These are phyloP conservation scores for Strigamia transsilvanica DNA, from an alignment of 2,888 invertebrate species.

Conservation along the genomic window DNA sequence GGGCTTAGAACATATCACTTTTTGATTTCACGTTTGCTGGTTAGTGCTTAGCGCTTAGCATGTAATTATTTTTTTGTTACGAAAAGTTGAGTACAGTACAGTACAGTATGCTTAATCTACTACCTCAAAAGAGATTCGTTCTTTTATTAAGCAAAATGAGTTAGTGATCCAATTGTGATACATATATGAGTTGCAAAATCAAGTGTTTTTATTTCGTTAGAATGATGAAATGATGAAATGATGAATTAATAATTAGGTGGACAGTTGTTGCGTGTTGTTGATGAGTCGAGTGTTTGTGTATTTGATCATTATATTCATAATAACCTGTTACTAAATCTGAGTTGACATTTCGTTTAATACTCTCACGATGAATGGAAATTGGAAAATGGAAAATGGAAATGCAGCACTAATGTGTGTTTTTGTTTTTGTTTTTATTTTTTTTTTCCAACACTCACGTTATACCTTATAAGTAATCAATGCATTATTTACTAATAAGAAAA, in stretches of 20 bases:
- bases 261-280: slow-evolving; percentile 16
- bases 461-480: too few relatives aligned
- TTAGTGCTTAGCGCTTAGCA: too few relatives aligned
- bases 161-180: slow-evolving; percentile 43
- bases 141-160: not conserved
- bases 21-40: not conserved
- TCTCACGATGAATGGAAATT: not conserved
- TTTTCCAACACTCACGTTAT: too few relatives aligned
- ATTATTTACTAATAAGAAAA: too few relatives aligned
- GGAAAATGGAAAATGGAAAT: too few relatives aligned
- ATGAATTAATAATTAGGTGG: not conserved
- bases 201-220: slow-evolving; percentile 3
- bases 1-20: too few relatives aligned
- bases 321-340: not conserved
- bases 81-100: not conserved
- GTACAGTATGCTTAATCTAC: not conserved
- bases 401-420: too few relatives aligned
- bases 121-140: slow-evolving; percentile 36
- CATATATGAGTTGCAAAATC: slow-evolving; percentile 3
- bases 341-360: slow-evolving; percentile 3
- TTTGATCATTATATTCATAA: slow-evolving; percentile 12
- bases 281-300: slow-evolving; percentile 36
- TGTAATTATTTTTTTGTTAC: not conserved
- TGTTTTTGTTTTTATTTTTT: not conserved
- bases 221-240: too few relatives aligned